A percentile compares a stretch with the other conserved stretches of the same genome.
phyloP scores from a whole-genome alignment of 2,797 vertebrate genomes.

The Sebastes glaucus region DNA sequence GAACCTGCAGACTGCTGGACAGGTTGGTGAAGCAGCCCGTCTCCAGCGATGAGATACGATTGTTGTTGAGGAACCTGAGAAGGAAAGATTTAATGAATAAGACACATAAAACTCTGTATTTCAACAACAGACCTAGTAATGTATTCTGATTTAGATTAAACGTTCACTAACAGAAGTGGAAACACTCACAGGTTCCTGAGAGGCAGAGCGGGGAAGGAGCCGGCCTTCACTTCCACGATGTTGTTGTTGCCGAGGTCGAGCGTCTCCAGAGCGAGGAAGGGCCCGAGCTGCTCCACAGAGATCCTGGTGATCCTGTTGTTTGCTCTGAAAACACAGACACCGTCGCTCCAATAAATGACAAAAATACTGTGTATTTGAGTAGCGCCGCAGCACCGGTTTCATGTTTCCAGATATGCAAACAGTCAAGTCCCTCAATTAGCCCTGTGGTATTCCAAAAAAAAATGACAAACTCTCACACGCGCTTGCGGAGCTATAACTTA shows the following conservation, averaged over 20 bases:
- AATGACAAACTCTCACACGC: conserved; percentile 36
- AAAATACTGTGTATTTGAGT: conserved; percentile 55
- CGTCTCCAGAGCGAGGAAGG: conserved; percentile 88
- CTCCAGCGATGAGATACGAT: conserved; percentile 90
- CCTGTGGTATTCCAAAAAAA: conserved; percentile 39
- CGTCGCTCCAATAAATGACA: conserved; percentile 65
- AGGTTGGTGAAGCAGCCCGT: conserved; percentile 91
- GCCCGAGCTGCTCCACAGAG: conserved; percentile 84
- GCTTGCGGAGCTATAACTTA: conserved; percentile 15
- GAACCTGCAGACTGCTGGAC: conserved; percentile 88
- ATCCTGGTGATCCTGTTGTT: conserved; percentile 90
- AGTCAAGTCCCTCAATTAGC: conserved; percentile 62
- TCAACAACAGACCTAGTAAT: not conserved
- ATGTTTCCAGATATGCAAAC: conserved; percentile 60
- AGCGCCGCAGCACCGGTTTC: conserved; percentile 33
- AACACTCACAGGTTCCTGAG: conserved; percentile 93
- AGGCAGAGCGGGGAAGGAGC: conserved; percentile 87
- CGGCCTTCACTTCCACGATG: conserved; percentile 86
- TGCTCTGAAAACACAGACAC: conserved; percentile 87
- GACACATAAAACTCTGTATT: not conserved
- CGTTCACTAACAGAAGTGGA: not conserved
- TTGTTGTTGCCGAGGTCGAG: conserved; percentile 95
- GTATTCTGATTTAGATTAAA: not conserved
- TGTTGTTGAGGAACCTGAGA: conserved; percentile 90
- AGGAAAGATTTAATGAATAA: not conserved